A percentile compares a stretch with the other conserved stretches of the same genome.
phyloP scores from a whole-genome alignment of 2,888 invertebrate species.

The Busseola fusca region DNA sequence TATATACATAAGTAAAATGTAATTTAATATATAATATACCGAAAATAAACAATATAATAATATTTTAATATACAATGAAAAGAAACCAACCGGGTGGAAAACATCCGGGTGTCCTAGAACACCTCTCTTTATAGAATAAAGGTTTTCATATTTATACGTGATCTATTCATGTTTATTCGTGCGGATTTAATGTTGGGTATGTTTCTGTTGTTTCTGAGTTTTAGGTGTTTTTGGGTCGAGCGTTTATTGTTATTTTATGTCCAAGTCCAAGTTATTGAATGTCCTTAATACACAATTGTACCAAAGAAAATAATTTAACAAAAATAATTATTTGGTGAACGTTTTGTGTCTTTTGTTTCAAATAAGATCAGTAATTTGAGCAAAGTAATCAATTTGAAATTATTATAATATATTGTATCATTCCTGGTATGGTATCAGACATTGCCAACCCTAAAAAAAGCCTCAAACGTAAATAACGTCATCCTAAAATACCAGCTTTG shows the following conservation, averaged over 20 bases:
- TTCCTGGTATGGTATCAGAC: background rate
- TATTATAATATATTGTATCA: background rate
- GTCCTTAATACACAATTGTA: too few species aligned
- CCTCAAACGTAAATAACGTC: constrained; percentile 30
- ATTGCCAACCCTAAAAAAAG: background rate
- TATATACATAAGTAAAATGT: too few species aligned
- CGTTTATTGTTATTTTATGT: background rate
- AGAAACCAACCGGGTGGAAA: too few species aligned
- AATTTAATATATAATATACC: too few species aligned
- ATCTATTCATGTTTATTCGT: too few species aligned
- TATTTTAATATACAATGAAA: background rate
- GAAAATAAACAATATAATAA: too few species aligned
- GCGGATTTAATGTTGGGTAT: background rate
- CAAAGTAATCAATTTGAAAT: background rate
- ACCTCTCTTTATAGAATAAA: background rate
- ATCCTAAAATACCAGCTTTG: constrained; percentile 45
- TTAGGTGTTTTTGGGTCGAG: background rate
- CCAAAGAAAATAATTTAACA: background rate
- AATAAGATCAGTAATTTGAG: background rate
- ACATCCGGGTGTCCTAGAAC: background rate
- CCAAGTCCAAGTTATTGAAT: background rate
- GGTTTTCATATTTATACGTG: background rate
- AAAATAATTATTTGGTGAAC: background rate
- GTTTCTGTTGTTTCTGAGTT: background rate
- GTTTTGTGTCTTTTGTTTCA: background rate